These are phyloP conservation scores for Proales similis DNA, from an alignment of 1,140 invertebrate genomes.

Conservation along the genomic window DNA sequence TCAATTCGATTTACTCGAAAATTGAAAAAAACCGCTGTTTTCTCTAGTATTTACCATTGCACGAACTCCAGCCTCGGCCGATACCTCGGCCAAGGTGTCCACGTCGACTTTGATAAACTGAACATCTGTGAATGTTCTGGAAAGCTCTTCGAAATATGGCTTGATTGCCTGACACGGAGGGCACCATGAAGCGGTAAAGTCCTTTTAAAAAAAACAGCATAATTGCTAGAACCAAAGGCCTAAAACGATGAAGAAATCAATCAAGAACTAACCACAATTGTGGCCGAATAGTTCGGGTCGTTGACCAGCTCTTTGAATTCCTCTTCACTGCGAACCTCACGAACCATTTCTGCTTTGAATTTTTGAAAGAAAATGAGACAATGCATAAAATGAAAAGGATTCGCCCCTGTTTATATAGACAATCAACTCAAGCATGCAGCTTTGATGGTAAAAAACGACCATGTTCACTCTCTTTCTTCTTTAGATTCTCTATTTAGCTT, in stretches of 20 bases:
- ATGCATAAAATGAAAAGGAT: not conserved
- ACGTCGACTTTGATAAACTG: slow-evolving; percentile 36
- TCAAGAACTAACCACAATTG: too few species aligned
- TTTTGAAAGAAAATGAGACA: not conserved
- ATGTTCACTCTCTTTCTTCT: too few species aligned
- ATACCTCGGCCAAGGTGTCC: slow-evolving; percentile 4
- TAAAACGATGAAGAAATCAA: too few species aligned
- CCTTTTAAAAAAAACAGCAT: too few species aligned
- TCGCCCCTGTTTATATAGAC: too few species aligned
- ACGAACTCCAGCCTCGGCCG: slow-evolving; percentile 7
- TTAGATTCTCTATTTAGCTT: too few species aligned
- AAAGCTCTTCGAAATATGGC: slow-evolving; percentile 33
- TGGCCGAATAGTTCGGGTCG: not conserved
- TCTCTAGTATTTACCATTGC: slow-evolving; percentile 14
- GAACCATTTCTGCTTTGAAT: slow-evolving; percentile 22
- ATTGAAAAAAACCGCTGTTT: too few species aligned
- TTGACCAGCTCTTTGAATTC: slow-evolving; percentile 21
- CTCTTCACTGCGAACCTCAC: slow-evolving; percentile 17
- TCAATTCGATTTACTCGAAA: too few species aligned
- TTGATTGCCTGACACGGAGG: slow-evolving; percentile 21
- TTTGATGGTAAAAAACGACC: too few species aligned
- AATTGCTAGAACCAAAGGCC: too few species aligned
- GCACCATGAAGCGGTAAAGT: slow-evolving; percentile 35
- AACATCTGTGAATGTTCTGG: slow-evolving; percentile 29
- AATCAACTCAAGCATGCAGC: too few species aligned